Percentiles rank a stretch among this genome's conserved stretches.
phyloP scores from a whole-genome alignment of 2,888 invertebrate genomes.

The Heliothis peltigera region DNA sequence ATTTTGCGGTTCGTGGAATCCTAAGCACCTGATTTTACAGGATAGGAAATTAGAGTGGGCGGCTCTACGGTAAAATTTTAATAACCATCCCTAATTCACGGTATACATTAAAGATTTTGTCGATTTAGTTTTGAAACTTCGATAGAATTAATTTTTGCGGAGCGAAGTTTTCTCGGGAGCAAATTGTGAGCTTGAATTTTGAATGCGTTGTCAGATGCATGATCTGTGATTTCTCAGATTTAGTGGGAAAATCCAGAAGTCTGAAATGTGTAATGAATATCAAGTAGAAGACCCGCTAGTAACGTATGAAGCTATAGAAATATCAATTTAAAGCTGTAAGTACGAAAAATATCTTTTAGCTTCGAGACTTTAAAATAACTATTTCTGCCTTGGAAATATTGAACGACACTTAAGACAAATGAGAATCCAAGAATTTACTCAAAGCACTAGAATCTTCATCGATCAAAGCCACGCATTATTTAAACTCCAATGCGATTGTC shows the following conservation, averaged over 20 bases:
- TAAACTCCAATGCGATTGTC: no score
- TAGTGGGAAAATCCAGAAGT: neutral
- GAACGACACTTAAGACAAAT: no score
- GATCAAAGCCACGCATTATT: no score
- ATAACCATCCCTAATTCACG: constrained; percentile 29
- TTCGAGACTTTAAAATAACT: no score
- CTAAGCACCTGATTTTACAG: constrained; percentile 49
- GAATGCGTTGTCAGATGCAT: constrained; percentile 28
- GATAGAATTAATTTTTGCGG: constrained; percentile 39
- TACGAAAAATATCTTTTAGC: no score
- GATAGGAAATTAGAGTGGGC: constrained; percentile 42
- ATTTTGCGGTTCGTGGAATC: constrained; percentile 40
- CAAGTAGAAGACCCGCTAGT: neutral
- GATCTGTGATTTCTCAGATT: constrained; percentile 8
- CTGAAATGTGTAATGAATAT: neutral
- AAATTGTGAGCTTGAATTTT: constrained; percentile 25
- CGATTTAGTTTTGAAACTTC: constrained; percentile 37
- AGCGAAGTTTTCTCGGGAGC: constrained; percentile 2
- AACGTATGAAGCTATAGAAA: no score
- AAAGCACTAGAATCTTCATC: no score
- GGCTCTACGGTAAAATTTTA: constrained; percentile 42
- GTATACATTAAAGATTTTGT: constrained; percentile 36
- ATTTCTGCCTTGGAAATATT: no score
- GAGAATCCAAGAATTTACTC: no score
- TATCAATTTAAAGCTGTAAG: no score